Percentiles rank a stretch among this genome's conserved stretches.
Conservation (phyloP, 2,888 invertebrate species). For the Sisyra terminalis region DNA sequence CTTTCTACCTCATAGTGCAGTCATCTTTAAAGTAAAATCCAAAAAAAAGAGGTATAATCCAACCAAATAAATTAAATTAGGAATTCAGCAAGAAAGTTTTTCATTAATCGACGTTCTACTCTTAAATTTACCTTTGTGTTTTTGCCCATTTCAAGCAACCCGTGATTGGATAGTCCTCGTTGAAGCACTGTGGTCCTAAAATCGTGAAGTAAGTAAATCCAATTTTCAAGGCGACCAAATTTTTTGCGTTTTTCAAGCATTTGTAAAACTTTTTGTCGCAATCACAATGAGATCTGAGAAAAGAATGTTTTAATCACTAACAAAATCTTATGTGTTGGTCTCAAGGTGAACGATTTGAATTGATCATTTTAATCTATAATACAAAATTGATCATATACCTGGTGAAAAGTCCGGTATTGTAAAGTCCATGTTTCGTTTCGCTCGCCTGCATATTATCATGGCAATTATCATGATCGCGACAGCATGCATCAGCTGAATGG, state of each 20-base stretch:
- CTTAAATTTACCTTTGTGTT: conserved; percentile 13
- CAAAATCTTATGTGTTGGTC: too few species aligned
- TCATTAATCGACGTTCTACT: too few species aligned
- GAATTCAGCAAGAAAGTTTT: too few species aligned
- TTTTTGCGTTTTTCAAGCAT: conserved; percentile 39
- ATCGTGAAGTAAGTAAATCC: conserved; percentile 59
- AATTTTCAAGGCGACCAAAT: conserved; percentile 37
- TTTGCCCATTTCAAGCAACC: conserved; percentile 23
- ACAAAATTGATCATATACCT: conserved; percentile 28
- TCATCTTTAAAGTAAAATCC: too few species aligned
- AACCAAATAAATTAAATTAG: too few species aligned
- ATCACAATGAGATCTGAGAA: conserved; percentile 44
- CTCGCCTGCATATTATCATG: conserved; percentile 38
- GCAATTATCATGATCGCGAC: conserved; percentile 53
- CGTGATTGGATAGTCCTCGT: conserved; percentile 36
- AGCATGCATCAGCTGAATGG: conserved; percentile 49
- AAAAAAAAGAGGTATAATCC: too few species aligned
- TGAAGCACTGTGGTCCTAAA: conserved; percentile 53
- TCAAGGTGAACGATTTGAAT: too few species aligned
- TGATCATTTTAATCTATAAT: conserved; percentile 3
- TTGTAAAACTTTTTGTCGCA: conserved; percentile 47
- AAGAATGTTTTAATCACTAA: conserved; percentile 10
- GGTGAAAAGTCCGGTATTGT: conserved; percentile 47
- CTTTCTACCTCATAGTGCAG: too few species aligned
- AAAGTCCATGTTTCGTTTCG: conserved; percentile 37